Base-by-base conservation (phyloP, 1,140 invertebrate species). In the Pollicipes pollicipes region DNA sequence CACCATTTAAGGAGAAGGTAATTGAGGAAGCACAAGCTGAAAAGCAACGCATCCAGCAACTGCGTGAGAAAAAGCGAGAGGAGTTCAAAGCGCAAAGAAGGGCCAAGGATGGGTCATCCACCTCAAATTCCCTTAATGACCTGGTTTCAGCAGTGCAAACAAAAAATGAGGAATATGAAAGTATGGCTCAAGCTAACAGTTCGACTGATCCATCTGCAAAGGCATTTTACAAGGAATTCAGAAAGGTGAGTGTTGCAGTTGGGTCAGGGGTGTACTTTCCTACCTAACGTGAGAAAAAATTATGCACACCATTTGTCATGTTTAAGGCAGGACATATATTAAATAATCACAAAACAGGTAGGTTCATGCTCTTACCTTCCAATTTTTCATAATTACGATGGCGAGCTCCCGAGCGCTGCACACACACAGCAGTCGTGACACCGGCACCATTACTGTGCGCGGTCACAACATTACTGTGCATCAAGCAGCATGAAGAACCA, bases 1-100 rank as follows among this genome's bases (percentile, higher is more conserved):
- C 93, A 77, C 94, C 94, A 1, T 97, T 97, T 75, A 97, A 96
- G 82, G 88, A 93, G 79, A 84, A 91, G 29, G 89, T 97, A 72
- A 78, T 97, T 10, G 87, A 89, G 78, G 91, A 96, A 80, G 88
- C 90, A 10, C 89, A 89, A 78, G 83, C n/a, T 6, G 64, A 66
- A 27, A 83, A 68, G 80, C 86, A 0, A 93, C 89, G 31, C 10
- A 30, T 66, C 45, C 29, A 69, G 6, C 24, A 31, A 28, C 31
- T 16, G 67, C 69, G 17, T 45, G 30, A 32, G 70, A 35, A 24
- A 70, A 72, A 69, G 69, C 28, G 63, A 63, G 31, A 68, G 35
- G 30, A 64, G 30, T 45, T 45, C n/a, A 68, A 29, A 37, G 68
- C 30, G 10, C 37, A 28, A 72, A 71, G 30, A 73, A 66, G 45